Conservation (phyloP, 2,797 vertebrate genomes). For the Huso huso region DNA sequence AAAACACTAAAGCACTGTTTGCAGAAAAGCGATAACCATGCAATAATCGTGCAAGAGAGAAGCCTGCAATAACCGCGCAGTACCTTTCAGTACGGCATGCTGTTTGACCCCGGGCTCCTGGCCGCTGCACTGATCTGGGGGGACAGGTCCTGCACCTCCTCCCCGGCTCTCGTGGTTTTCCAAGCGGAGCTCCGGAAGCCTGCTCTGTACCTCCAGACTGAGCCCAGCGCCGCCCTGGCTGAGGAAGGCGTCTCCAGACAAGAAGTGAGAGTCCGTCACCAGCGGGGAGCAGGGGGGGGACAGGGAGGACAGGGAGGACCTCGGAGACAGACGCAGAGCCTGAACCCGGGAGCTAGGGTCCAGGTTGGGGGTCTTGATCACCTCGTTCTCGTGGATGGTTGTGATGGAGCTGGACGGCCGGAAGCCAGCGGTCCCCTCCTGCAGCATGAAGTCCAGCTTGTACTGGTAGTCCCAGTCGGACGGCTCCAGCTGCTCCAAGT, state of each 20-base stretch:
- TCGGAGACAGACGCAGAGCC: slow-evolving; percentile 72
- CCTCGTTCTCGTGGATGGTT: slow-evolving; percentile 89
- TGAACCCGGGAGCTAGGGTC: slow-evolving; percentile 57
- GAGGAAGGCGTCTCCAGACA: slow-evolving; percentile 68
- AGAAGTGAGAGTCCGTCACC: slow-evolving; percentile 64
- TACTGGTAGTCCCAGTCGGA: slow-evolving; percentile 81
- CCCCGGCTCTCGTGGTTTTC: slow-evolving; percentile 49
- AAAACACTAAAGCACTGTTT: too few relatives aligned
- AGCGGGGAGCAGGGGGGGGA: slow-evolving; percentile 92
- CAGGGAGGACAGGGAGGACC: slow-evolving; percentile 91
- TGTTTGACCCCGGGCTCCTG: slow-evolving; percentile 30
- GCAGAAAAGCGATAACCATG: too few relatives aligned
- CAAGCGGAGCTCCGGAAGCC: slow-evolving; percentile 64
- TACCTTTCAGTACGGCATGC: slow-evolving; percentile 19
- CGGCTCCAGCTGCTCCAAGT: slow-evolving; percentile 76
- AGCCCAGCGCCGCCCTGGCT: slow-evolving; percentile 45
- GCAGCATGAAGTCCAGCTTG: slow-evolving; percentile 80
- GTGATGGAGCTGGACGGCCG: slow-evolving; percentile 86
- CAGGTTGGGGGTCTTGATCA: slow-evolving; percentile 58
- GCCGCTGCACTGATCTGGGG: slow-evolving; percentile 4
- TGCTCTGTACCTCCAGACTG: slow-evolving; percentile 60
- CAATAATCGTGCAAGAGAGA: too few relatives aligned
- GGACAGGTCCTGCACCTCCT: neutral
- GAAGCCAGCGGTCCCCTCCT: slow-evolving; percentile 71
- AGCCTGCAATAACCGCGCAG: neutral